Evolutionary conservation across 2,888 invertebrate species (phyloP), one percentile per base, ranked within the genome.

Genomic region (Spodoptera picta): DNA sequence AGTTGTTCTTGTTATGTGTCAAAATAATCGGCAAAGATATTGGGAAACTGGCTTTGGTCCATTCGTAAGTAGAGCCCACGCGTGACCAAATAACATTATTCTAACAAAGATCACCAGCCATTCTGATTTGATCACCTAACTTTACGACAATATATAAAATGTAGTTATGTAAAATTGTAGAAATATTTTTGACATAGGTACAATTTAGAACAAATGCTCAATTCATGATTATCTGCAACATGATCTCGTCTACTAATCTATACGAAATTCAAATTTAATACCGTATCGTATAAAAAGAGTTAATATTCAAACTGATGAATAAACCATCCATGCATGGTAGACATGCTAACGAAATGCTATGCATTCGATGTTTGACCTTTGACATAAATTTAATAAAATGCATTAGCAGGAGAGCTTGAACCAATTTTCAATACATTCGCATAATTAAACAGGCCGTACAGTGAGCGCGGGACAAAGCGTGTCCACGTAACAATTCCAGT

Each of bases 71-170:
- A 79, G 76, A 79, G 7, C 36, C 36, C 7, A 79, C 81, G 85
- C 87, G 85, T 89, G 88, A 80, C 81, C 71, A 69, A 68, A 75
- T 80, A 79, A 82, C 82, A 84, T 88, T 87, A 88, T 79, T 82
- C 60, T 75, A 79, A 74, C 53, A 75, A 82, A 83, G 83, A 87
- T 84, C 82, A 77, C 79, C 80, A 84, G 81, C 85, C 83, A 83
- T 84, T 86, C 80, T 80, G 80, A 87, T 87, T 87, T 87, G 83
- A 87, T 83, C 81, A 84, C 75, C 75, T 73, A 68, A 80, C 79
- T 62, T 60, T 60, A 62, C 56, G 54, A 44, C 45, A 53, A 70
- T 68, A 75, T 70, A 82, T 79, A 78, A 79, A 80, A 76, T 69
- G 70, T 76, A 69, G 80, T 73, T 68, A 65, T 53, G 53, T 57